Evolutionary conservation across 2,113 vertebrate species (phyloP).

Genomic region (Forbesichthys papilliferus): DNA sequence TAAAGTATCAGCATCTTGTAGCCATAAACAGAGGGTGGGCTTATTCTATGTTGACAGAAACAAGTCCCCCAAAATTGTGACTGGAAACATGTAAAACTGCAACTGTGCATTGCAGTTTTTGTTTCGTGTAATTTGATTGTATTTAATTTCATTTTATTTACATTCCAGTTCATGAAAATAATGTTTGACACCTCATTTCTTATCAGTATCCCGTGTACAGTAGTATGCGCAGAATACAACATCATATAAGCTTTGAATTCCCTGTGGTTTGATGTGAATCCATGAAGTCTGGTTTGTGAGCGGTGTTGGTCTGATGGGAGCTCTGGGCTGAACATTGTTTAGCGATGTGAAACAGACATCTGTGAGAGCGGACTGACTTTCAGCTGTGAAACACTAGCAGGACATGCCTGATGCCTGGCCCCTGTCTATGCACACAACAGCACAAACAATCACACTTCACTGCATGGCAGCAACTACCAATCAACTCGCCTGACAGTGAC

Average conservation of each 20-base stretch:
- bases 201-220: too few species aligned
- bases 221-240: too few species aligned
- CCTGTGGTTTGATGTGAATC: slow-evolving; percentile 23
- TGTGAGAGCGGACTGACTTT: slow-evolving; percentile 34
- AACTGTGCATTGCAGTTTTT: slow-evolving; percentile 20
- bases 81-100: not conserved
- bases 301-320: slow-evolving; percentile 25
- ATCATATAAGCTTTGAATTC: slow-evolving; percentile 14
- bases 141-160: too few species aligned
- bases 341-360: slow-evolving; percentile 44
- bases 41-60: too few species aligned
- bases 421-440: not conserved
- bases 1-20: too few species aligned
- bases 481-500: slow-evolving; percentile 18
- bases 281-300: slow-evolving; percentile 21
- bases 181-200: too few species aligned
- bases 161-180: too few species aligned
- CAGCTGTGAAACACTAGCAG: slow-evolving; percentile 10
- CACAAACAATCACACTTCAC: slow-evolving; percentile 3
- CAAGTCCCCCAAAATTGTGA: too few species aligned
- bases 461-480: slow-evolving; percentile 32
- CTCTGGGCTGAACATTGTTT: slow-evolving; percentile 19
- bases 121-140: not conserved
- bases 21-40: too few species aligned
- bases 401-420: not conserved